A percentile compares a stretch with the other conserved stretches of the same genome.
These are phyloP conservation scores for Meloidogyne exigua DNA, from an alignment of 1,140 invertebrate species.

Conservation along the genomic window DNA sequence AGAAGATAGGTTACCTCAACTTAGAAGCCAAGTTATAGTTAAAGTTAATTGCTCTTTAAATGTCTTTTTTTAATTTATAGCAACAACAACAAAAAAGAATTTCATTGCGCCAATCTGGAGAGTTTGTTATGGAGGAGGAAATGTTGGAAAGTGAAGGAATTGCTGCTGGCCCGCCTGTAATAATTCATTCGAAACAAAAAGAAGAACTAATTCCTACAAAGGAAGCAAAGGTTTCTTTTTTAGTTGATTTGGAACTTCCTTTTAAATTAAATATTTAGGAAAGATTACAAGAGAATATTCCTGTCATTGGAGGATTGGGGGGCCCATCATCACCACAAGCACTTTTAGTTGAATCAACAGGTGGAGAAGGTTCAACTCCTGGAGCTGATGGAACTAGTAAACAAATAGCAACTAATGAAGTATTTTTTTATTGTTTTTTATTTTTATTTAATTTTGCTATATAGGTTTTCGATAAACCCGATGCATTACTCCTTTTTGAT, in stretches of 20 bases:
- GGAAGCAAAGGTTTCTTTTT: neutral
- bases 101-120: neutral
- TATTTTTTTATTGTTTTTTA: neutral
- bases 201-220: neutral
- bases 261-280: neutral
- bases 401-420: constrained; percentile 25
- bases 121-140: constrained; percentile 26
- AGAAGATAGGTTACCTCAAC: neutral
- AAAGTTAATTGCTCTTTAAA: neutral
- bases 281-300: neutral
- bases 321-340: neutral
- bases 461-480: constrained; percentile 49
- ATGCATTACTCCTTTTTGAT: constrained; percentile 40
- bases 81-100: constrained; percentile 9
- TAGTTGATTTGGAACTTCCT: no score
- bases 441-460: neutral
- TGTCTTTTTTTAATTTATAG: neutral
- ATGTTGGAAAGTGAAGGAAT: constrained; percentile 26
- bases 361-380: constrained; percentile 18
- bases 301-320: neutral
- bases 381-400: constrained; percentile 8
- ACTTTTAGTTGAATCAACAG: neutral
- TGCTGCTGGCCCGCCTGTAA: neutral
- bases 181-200: neutral
- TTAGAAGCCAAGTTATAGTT: neutral